Conservation (phyloP, 2,797 vertebrate genomes). For the Leucoraja ocellata region DNA sequence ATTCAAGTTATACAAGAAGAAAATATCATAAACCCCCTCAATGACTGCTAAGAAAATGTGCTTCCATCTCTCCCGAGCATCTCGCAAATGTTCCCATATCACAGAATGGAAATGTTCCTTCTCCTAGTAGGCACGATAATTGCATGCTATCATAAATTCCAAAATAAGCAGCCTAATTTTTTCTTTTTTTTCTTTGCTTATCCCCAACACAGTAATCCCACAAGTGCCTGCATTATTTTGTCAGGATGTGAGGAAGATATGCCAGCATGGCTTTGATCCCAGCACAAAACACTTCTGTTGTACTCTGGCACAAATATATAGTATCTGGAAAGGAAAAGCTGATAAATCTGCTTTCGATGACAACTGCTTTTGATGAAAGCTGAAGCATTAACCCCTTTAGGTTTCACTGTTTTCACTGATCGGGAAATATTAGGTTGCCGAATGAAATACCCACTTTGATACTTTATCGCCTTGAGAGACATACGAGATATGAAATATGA, state of each 20-base stretch:
- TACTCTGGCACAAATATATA: background rate
- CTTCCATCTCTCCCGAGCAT: background rate
- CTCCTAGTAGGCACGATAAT: background rate
- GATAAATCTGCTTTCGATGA: background rate
- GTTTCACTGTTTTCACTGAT: slow-evolving; percentile 41
- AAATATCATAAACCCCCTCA: background rate
- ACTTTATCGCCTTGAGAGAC: slow-evolving; percentile 38
- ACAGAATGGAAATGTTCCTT: background rate
- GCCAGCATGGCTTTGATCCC: background rate
- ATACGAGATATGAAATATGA: slow-evolving; percentile 41
- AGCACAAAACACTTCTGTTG: background rate
- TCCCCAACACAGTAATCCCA: background rate
- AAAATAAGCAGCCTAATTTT: background rate
- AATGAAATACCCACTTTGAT: slow-evolving; percentile 43
- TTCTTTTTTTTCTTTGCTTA: too few relatives aligned
- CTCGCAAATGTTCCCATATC: background rate
- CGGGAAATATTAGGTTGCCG: slow-evolving; percentile 42
- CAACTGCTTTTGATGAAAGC: slow-evolving; percentile 31
- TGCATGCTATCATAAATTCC: background rate
- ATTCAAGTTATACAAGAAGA: background rate
- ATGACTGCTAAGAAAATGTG: too few relatives aligned
- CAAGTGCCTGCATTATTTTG: background rate
- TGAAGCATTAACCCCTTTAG: slow-evolving; percentile 27
- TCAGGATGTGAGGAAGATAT: background rate
- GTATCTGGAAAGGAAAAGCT: background rate